Evolutionary conservation across 2,113 vertebrate genomes (phyloP).

Genomic region (Polypterus senegalus): DNA sequence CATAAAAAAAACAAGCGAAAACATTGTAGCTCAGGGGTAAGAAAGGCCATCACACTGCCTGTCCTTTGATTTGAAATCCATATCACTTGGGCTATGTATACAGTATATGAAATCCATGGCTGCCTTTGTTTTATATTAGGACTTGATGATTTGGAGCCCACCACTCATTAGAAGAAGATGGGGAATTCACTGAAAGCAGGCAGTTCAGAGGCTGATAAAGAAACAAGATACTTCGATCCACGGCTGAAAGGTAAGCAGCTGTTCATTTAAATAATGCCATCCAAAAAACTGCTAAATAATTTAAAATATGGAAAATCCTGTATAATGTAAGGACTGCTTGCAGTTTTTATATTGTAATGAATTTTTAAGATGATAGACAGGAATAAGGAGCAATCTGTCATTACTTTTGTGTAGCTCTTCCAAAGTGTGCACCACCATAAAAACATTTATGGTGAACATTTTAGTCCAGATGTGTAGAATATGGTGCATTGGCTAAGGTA

Average conservation of each 20-base stretch:
- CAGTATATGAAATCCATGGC: neutral
- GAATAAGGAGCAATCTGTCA: too few species aligned
- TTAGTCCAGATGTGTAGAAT: too few species aligned
- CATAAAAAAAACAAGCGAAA: constrained; percentile 4
- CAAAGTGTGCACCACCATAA: neutral
- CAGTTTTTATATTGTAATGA: neutral
- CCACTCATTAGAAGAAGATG: constrained; percentile 25
- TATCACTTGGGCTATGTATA: constrained; percentile 10
- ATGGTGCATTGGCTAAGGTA: too few species aligned
- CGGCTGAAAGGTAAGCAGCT: constrained; percentile 31
- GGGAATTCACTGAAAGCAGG: constrained; percentile 39
- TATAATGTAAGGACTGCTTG: neutral
- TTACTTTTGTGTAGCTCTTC: neutral
- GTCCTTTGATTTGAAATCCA: neutral
- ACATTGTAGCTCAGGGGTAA: neutral
- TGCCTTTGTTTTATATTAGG: neutral
- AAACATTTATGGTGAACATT: neutral
- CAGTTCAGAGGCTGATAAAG: constrained; percentile 2
- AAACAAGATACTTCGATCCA: constrained; percentile 6
- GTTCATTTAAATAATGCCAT: neutral
- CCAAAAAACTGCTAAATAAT: neutral
- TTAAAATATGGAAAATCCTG: neutral
- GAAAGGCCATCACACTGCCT: too few species aligned
- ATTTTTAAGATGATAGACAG: neutral
- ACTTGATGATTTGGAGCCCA: neutral